phyloP scores from a whole-genome alignment of 2,113 vertebrate genomes.

The Pteropus alecto region DNA sequence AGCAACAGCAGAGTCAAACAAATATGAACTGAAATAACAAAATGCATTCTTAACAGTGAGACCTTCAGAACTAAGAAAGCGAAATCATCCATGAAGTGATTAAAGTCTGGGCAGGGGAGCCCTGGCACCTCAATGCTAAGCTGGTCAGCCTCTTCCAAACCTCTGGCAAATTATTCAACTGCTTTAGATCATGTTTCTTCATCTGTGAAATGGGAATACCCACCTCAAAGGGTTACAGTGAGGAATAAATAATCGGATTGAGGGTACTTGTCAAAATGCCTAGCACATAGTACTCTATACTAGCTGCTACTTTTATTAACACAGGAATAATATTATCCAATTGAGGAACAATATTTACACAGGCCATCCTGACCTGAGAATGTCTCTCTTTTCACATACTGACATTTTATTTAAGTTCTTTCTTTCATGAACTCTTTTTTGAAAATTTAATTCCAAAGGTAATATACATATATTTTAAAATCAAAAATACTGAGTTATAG shows the following conservation, averaged over 20 bases:
- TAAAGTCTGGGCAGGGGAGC: background rate
- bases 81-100: background rate
- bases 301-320: background rate
- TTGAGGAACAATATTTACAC: background rate
- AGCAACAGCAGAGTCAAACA: background rate
- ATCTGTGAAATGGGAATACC: background rate
- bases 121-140: background rate
- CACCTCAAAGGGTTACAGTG: background rate
- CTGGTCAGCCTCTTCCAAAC: background rate
- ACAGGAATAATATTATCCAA: background rate
- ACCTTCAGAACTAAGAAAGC: background rate
- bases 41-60: background rate
- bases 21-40: background rate
- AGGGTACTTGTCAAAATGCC: background rate
- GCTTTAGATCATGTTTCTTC: background rate
- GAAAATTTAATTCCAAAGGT: slow-evolving; percentile 20
- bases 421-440: background rate
- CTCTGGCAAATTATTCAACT: background rate
- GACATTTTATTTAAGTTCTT: background rate
- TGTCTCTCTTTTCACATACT: background rate
- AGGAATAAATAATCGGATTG: background rate
- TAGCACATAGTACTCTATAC: background rate
- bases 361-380: background rate
- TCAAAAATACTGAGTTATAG: background rate
- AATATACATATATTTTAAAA: background rate